Conservation (phyloP, 2,888 invertebrate species). For the Baronia brevicornis region DNA sequence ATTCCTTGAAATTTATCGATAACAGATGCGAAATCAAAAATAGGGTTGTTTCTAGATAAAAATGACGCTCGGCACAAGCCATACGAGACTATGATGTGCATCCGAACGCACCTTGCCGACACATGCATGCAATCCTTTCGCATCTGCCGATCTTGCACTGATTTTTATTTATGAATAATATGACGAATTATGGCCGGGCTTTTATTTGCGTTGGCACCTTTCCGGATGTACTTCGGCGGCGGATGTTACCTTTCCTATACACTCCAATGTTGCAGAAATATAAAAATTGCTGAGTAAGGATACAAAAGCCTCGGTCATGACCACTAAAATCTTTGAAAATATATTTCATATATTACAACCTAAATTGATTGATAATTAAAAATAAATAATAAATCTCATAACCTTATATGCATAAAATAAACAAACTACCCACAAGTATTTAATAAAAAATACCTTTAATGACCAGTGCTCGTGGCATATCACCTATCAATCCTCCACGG, state of each 20-base stretch:
- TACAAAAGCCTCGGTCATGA: conserved; percentile 8
- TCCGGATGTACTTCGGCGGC: conserved; percentile 63
- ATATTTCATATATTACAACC: conserved; percentile 17
- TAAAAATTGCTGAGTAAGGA: conserved; percentile 29
- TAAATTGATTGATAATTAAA: no score
- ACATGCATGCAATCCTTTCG: conserved; percentile 69
- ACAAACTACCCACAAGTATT: no score
- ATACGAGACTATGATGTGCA: conserved; percentile 26
- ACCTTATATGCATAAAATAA: no score
- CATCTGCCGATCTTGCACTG: conserved; percentile 68
- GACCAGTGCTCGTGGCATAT: no score
- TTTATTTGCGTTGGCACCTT: conserved; percentile 68
- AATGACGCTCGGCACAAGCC: conserved; percentile 64
- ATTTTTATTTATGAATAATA: conserved; percentile 73
- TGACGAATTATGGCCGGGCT: conserved; percentile 67
- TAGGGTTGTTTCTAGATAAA: conserved; percentile 47
- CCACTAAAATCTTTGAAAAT: conserved; percentile 7
- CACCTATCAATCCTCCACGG: conserved; percentile 61
- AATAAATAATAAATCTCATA: no score
- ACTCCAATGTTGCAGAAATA: conserved; percentile 37
- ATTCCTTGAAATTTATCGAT: conserved; percentile 18
- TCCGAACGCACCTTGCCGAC: conserved; percentile 59
- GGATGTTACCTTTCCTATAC: conserved; percentile 53
- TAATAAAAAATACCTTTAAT: no score
- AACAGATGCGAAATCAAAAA: conserved; percentile 48